Percentiles rank a stretch among this genome's conserved stretches.
Evolutionary conservation across 2,113 vertebrate species (phyloP).

Genomic region (Otocyon megalotis): DNA sequence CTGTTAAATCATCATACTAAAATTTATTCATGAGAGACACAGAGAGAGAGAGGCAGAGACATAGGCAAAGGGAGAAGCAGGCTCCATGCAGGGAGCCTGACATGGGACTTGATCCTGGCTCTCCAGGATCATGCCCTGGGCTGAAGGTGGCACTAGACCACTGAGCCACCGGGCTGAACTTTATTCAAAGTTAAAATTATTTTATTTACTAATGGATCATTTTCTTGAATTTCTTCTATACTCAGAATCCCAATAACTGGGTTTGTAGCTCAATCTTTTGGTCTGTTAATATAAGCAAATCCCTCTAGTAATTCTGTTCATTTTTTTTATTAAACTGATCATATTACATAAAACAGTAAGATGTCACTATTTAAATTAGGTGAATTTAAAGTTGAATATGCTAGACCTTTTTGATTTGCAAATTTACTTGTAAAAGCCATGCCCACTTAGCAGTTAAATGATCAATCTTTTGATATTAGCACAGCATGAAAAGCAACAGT

Average conservation of each 20-base stretch:
- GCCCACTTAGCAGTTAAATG: slow-evolving; percentile 58
- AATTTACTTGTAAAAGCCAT: slow-evolving; percentile 69
- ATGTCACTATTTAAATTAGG: slow-evolving; percentile 61
- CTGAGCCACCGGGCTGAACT: background rate
- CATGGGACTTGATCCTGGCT: too few species aligned
- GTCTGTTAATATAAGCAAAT: slow-evolving; percentile 58
- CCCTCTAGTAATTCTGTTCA: slow-evolving; percentile 36
- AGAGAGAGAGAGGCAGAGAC: too few species aligned
- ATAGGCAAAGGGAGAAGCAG: too few species aligned
- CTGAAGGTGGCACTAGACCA: too few species aligned
- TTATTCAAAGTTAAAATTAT: slow-evolving; percentile 67
- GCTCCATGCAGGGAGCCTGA: too few species aligned
- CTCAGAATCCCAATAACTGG: slow-evolving; percentile 16
- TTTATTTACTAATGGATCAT: slow-evolving; percentile 41
- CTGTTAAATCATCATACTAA: slow-evolving; percentile 41
- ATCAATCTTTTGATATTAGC: slow-evolving; percentile 69
- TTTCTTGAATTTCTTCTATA: slow-evolving; percentile 60
- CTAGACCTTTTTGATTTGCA: slow-evolving; percentile 71
- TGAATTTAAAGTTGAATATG: slow-evolving; percentile 73
- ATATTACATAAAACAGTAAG: slow-evolving; percentile 62
- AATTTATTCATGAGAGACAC: background rate
- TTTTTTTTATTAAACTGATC: slow-evolving; percentile 70
- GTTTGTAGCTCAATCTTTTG: slow-evolving; percentile 44
- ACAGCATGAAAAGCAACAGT: slow-evolving; percentile 72
- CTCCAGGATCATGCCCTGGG: too few species aligned